Conservation (phyloP, 2,113 vertebrate species). For the Dasyprocta punctata region DNA sequence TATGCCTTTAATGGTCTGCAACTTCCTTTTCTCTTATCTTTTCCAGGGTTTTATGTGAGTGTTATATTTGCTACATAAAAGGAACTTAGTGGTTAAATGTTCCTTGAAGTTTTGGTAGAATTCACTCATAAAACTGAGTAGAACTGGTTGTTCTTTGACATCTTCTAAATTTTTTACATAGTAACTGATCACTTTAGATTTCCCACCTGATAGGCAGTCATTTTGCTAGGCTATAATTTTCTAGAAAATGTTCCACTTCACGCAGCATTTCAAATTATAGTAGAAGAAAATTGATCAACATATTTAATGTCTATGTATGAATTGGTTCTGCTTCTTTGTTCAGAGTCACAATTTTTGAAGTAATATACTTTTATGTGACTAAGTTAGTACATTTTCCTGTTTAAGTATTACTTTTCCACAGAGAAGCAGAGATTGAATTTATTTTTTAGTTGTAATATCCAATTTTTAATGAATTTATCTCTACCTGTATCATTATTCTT, state of each 20-base stretch:
- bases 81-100: neutral
- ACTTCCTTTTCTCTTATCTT: neutral
- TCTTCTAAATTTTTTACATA: neutral
- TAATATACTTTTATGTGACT: neutral
- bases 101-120: constrained; percentile 37
- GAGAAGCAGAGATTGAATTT: neutral
- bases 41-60: neutral
- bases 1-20: neutral
- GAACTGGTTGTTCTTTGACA: neutral
- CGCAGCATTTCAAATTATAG: neutral
- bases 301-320: neutral
- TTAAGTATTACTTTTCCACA: neutral
- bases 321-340: neutral
- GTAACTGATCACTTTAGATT: neutral
- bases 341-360: neutral
- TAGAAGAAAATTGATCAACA: neutral
- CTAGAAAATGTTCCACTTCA: neutral
- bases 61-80: constrained; percentile 39
- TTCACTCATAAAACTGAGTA: neutral
- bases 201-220: neutral
- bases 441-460: neutral
- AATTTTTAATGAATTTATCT: neutral
- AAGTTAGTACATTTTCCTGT: neutral
- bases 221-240: neutral
- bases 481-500: neutral